phyloP scores from a whole-genome alignment of 2,797 vertebrate species.

The Monodelphis domestica region DNA sequence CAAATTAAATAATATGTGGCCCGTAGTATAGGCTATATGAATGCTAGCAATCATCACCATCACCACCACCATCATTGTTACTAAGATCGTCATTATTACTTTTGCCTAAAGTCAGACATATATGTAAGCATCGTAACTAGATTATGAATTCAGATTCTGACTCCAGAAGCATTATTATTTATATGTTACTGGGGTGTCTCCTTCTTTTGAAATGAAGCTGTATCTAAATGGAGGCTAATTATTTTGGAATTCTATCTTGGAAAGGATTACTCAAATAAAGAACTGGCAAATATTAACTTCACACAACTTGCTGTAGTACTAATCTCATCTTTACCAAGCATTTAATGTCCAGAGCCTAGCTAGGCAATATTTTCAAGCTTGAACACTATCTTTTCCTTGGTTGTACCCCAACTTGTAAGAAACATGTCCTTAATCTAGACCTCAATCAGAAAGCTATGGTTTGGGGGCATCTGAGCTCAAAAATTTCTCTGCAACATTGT shows the following conservation, averaged over 20 bases:
- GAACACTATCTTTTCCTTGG: constrained; percentile 5
- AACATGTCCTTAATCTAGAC: not conserved
- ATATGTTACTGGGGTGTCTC: not conserved
- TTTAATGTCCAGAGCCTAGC: constrained; percentile 49
- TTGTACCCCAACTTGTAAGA: not conserved
- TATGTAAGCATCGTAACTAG: not conserved
- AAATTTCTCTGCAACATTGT: constrained; percentile 1
- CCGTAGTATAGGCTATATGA: not conserved
- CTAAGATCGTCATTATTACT: not conserved
- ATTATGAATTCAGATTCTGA: not conserved
- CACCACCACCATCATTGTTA: not conserved
- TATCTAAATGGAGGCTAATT: constrained; percentile 76
- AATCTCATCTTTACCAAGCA: constrained; percentile 50
- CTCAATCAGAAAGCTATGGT: not conserved
- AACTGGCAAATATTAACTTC: constrained; percentile 73
- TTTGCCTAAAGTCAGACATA: not conserved
- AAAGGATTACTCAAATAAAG: constrained; percentile 76
- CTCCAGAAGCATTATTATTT: not conserved
- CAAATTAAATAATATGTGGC: not conserved
- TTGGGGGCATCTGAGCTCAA: constrained; percentile 23
- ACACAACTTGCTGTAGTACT: constrained; percentile 56
- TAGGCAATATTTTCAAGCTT: constrained; percentile 59
- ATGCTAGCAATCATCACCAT: not conserved
- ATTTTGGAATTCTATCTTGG: constrained; percentile 70
- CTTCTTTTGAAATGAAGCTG: constrained; percentile 40